phyloP scores from a whole-genome alignment of 2,113 vertebrate genomes.

The Nibea albiflora region DNA sequence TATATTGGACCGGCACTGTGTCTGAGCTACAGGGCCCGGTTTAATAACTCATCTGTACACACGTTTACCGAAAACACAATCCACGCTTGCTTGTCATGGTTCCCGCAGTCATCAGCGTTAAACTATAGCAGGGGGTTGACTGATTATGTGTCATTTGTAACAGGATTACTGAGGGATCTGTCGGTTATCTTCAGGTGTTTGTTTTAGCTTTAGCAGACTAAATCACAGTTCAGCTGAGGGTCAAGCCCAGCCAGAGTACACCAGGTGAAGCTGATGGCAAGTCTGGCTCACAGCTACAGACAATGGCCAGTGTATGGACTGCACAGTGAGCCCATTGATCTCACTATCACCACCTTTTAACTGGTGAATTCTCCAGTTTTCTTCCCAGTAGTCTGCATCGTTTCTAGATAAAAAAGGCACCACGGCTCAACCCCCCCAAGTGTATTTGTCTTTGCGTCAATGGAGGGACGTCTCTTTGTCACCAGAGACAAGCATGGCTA shows the following conservation, averaged over 20 bases:
- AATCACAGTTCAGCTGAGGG: conserved; percentile 81
- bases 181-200: conserved; percentile 74
- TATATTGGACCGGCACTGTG: background rate
- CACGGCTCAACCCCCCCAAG: background rate
- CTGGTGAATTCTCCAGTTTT: conserved; percentile 1
- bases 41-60: conserved; percentile 2
- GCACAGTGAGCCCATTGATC: conserved; percentile 62
- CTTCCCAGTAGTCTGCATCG: background rate
- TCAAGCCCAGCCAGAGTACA: conserved; percentile 62
- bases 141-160: conserved; percentile 58
- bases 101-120: conserved; percentile 36
- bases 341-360: conserved; percentile 37
- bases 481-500: background rate
- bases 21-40: background rate
- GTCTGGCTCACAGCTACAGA: conserved; percentile 48
- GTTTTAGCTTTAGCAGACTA: conserved; percentile 67
- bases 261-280: conserved; percentile 52
- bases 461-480: background rate
- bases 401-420: background rate
- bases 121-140: conserved; percentile 29
- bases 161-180: conserved; percentile 58
- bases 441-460: background rate
- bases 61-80: background rate
- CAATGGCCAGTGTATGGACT: conserved; percentile 66
- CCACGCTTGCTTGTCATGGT: background rate